Percentiles rank a stretch among this genome's conserved stretches.
phyloP scores from a whole-genome alignment of 2,113 vertebrate species.

The Ophthalmolycus amberensis region DNA sequence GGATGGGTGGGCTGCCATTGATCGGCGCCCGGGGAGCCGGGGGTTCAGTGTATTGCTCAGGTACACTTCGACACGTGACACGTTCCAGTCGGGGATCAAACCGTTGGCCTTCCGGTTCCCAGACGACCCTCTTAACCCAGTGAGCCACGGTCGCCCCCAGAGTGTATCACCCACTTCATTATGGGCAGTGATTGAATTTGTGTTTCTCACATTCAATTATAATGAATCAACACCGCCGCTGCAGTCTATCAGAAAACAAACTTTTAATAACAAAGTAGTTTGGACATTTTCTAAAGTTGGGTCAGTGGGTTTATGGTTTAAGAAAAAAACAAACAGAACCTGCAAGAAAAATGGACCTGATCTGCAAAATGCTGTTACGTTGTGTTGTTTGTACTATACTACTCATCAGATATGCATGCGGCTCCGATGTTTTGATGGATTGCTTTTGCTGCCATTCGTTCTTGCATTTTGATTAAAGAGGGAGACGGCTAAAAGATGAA shows the following conservation, averaged over 20 bases:
- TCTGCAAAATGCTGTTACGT: conserved; percentile 48
- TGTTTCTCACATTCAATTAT: conserved; percentile 44
- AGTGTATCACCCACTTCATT: conserved; percentile 37
- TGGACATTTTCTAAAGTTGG: conserved; percentile 31
- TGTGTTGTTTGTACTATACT: conserved; percentile 43
- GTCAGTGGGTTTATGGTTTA: conserved; percentile 63
- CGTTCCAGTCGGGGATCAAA: no score
- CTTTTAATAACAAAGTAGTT: conserved; percentile 30
- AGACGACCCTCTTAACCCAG: no score
- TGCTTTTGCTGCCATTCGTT: conserved; percentile 24
- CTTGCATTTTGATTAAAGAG: conserved; percentile 54
- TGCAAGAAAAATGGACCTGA: conserved; percentile 48
- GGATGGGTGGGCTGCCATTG: no score
- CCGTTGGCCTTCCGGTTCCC: no score
- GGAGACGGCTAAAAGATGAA: conserved; percentile 21
- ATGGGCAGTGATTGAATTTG: conserved; percentile 44
- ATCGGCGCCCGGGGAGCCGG: no score
- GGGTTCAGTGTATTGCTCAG: no score
- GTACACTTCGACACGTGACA: no score
- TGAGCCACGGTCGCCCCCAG: no score
- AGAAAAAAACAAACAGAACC: conserved; percentile 39
- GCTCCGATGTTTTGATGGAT: conserved; percentile 63
- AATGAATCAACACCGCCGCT: conserved; percentile 29
- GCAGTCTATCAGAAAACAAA: conserved; percentile 40
- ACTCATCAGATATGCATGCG: conserved; percentile 55